Base-by-base conservation (phyloP, 2,888 invertebrate species). In the Idaea aversata region DNA sequence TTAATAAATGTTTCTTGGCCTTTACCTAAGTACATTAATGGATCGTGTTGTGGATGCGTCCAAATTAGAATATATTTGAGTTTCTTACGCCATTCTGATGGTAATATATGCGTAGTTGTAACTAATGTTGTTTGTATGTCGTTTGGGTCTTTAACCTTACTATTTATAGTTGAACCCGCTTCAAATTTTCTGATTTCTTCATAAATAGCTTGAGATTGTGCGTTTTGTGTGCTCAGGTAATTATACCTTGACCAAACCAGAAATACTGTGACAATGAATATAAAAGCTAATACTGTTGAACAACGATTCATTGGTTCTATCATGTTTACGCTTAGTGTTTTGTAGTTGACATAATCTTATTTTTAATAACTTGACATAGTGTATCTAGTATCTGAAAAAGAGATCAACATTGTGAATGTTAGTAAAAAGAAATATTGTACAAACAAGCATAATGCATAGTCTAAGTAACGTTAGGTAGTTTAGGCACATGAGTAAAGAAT, bases 11-110 rank as follows among this genome's bases (percentile, higher is more conserved):
- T 78, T 15, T 77, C 67, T 25, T 62, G 72, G 0, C 86, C 88
- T 36, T 70, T 63, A 10, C 76, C 75, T 69, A 90, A 77, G 59
- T 61, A 62, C 5, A 13, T n/a, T 6, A 77, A 65, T 0, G 88
- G 88, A 5, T 82, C 78, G 5, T 65, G 73, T 5, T 70, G 66
- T 7, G 79, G 67, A 2, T 74, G 69, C 3, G 87, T 87, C 88
- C 88, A 90, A 66, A 79, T 73, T 59, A 88, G 71, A 66, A 89
- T 81, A 64, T 86, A 81, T 74, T 85, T 87, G 5, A 83, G 47
- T 47, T 47, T 47, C 47, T 47, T 10, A 10, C 47, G 47, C 47
- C 47, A 47, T 47, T 47, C 47, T 5, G 47, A 10, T 25, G 25
- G 25, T 25, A 25, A 25, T 25, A 25, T 25, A 25, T 25, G 25